Evolutionary conservation across 2,888 invertebrate species (phyloP).

Genomic region (Brachypalpus laphriformis): DNA sequence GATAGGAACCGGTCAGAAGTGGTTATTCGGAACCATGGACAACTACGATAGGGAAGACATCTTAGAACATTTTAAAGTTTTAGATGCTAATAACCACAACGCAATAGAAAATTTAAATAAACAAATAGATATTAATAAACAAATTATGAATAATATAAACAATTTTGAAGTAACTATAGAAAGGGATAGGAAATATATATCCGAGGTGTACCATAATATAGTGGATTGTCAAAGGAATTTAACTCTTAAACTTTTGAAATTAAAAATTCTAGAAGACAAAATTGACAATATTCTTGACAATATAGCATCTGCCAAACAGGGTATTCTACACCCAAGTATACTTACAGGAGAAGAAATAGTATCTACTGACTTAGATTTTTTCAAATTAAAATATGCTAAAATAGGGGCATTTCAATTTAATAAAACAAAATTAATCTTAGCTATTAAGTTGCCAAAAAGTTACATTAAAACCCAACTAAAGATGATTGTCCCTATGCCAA

Average conservation of each 20-base stretch:
- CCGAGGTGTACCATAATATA: neutral
- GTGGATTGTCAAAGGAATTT: neutral
- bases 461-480: slow-evolving; percentile 7
- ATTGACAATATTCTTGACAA: neutral
- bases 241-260: neutral
- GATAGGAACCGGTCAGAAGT: neutral
- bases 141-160: neutral
- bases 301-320: neutral
- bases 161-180: neutral
- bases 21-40: slow-evolving; percentile 3
- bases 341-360: neutral
- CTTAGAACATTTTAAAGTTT: neutral
- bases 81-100: neutral
- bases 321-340: neutral
- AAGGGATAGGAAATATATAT: slow-evolving; percentile 9
- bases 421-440: neutral
- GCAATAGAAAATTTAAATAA: neutral
- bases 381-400: neutral
- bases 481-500: slow-evolving; percentile 11
- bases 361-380: neutral
- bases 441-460: neutral
- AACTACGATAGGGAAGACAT: neutral
- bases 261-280: slow-evolving; percentile 8
- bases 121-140: neutral
- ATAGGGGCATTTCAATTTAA: neutral